Evolutionary conservation across 2,888 invertebrate species (phyloP), one percentile per base, ranked within the genome.

Genomic region (Ditylenchus weischeri): DNA sequence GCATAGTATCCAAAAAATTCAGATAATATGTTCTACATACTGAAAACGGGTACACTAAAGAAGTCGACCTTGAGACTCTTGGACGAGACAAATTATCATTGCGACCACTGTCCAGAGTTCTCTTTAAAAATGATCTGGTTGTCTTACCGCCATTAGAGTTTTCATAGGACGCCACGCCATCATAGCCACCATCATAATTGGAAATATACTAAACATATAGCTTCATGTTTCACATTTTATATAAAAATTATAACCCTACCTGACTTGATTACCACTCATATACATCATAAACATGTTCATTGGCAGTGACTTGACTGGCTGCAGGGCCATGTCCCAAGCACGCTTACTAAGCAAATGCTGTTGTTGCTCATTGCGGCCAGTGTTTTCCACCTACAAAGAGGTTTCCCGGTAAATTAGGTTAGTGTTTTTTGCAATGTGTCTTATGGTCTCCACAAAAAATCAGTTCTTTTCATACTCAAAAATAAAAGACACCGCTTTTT

Each of bases 121-220:
- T 29, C 2, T 29, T 29, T 29, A 29, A 29, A 29, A 29, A 29
- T 29, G 5, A 29, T 29, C 5, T 29, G n/a, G n/a, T 29, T 43
- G 3, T 43, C 43, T 43, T 43, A 43, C 90, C 0, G 92, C 87
- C 84, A 96, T 91, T 66, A 98, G 87, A 3, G 96, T 94, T 86
- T 96, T 95, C 36, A 96, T 89, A 2, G 96, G 96, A 71, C 95
- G 87, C 80, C 96, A 90, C 78, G 96, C 90, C 86, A 98, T 88
- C 98, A 99, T 98, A 57, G 94, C 95, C 11, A 99, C 94, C 98
- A 99, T 99, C 98, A 99, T 98, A 60, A 99, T 96, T 0, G 98
- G 98, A 81, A 98, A 98, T 79, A 98, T 96, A 0, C 95, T 96
- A 13, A 23, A 15, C 19, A n/a, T 10, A 36, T 10, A 36, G 38